Evolutionary conservation across 2,113 vertebrate genomes (phyloP).

Genomic region (Stigmatopora nigra): DNA sequence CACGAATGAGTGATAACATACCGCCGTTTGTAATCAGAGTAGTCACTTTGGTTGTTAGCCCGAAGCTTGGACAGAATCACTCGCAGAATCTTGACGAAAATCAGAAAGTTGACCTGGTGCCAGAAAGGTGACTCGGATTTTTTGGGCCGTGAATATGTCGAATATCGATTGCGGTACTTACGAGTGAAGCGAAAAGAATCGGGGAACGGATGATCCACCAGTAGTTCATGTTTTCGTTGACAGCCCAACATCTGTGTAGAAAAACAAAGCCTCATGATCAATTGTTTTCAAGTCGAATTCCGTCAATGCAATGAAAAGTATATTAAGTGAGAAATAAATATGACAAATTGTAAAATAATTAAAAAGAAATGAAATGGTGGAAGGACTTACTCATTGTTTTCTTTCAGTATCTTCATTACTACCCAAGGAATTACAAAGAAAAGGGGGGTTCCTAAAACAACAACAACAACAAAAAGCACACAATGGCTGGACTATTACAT

Average conservation of each 20-base stretch:
- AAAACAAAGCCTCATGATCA: neutral
- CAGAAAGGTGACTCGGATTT: neutral
- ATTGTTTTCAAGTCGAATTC: too few species aligned
- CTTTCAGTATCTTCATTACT: conserved; percentile 71
- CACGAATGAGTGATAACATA: conserved; percentile 37
- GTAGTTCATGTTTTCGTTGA: conserved; percentile 80
- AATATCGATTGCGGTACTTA: conserved; percentile 34
- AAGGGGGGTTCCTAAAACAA: conserved; percentile 69
- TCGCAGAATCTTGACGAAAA: conserved; percentile 79
- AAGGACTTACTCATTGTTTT: conserved; percentile 74
- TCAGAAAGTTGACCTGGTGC: conserved; percentile 80
- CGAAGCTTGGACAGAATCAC: conserved; percentile 78
- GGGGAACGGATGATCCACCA: conserved; percentile 84
- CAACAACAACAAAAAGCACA: neutral
- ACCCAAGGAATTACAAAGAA: conserved; percentile 77
- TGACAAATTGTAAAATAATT: neutral
- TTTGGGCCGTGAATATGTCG: neutral
- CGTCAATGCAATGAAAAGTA: too few species aligned
- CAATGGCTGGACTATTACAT: neutral
- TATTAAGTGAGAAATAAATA: too few species aligned
- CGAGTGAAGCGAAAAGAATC: conserved; percentile 74
- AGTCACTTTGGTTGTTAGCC: conserved; percentile 73
- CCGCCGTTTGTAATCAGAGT: conserved; percentile 74
- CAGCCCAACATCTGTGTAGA: conserved; percentile 73
- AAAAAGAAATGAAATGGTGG: neutral